Base-by-base conservation (phyloP, 1,140 invertebrate species). In the Mercenaria mercenaria region DNA sequence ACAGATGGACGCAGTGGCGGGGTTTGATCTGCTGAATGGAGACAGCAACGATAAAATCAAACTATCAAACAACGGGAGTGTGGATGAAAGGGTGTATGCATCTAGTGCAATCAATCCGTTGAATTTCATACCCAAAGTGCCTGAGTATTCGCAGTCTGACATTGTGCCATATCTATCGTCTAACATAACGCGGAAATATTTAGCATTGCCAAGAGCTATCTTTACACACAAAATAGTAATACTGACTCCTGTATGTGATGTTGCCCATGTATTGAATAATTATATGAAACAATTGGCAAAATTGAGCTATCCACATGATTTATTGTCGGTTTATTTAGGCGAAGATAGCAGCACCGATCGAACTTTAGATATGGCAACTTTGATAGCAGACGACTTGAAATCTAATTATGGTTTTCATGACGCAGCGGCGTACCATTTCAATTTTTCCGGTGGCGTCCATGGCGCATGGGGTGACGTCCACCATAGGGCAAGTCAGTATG, bases 271-370 rank as follows among this genome's bases (percentile, higher is more conserved):
- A 20, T 82, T 95, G 29, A 47, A 76, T 18, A 81, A 87, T 18
- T 95, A 91, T 76, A 89, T 87, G 0, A 52, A 88, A n/a, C 82
- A 93, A 11, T 59, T 95, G n/a, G 91, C 87, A 47, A 91, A 92
- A 18, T 67, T 95, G 1, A 91, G 89, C 13, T 95, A 95, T 69
- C 94, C 95, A 10, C 92, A 95, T 43, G 32, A 89, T 3, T 89
- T 93, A 41, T 92, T 95, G 18, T 94, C 95, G 13, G 67, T 95
- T 18, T 93, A 90, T 13, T 93, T 95, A 72, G 95, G 94, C 0
- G 95, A 95, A 81, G 95, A 95, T 67, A 90, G 93, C 37, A 95
- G 95, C 87, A 85, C 64, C 26, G 95, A 95, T 37, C 43, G 87
- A 15, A 95, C 95, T 0, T 74, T 93, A 11, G 88, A 74, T 41